Percentiles rank a stretch among this genome's conserved stretches.
Evolutionary conservation across 37 sponge, comb jelly and placozoan genomes (phyloP).

Genomic region (Theonella swinhoei): DNA sequence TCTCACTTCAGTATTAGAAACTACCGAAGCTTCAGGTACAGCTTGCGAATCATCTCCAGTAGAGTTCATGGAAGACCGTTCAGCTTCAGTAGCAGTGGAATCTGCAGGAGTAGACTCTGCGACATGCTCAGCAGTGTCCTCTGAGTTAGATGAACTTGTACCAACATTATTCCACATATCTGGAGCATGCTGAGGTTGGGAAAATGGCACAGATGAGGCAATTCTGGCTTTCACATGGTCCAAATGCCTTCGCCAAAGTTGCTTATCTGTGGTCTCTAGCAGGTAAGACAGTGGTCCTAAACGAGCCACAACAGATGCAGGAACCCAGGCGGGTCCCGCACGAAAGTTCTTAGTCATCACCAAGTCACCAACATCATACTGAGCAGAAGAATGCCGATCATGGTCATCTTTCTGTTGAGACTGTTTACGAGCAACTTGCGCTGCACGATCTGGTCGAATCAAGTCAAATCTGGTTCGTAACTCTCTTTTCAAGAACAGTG

Average conservation of each 20-base stretch:
- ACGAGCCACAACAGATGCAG: slow-evolving; percentile 4
- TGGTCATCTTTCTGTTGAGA: slow-evolving; percentile 29
- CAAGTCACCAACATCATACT: slow-evolving; percentile 22
- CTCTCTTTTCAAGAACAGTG: slow-evolving; percentile 19
- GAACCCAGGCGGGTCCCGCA: slow-evolving; percentile 13
- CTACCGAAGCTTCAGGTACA: not conserved
- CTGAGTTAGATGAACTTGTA: not conserved
- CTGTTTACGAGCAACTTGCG: slow-evolving; percentile 6
- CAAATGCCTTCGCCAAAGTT: slow-evolving; percentile 12
- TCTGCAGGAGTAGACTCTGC: not conserved
- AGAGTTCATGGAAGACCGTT: not conserved
- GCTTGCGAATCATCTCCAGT: not conserved
- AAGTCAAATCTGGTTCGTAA: slow-evolving; percentile 26
- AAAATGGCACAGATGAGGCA: not conserved
- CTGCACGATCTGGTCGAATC: slow-evolving; percentile 23
- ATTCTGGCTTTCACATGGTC: slow-evolving; percentile 12
- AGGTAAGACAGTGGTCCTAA: slow-evolving; percentile 21
- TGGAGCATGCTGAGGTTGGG: not conserved
- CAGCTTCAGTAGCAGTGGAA: not conserved
- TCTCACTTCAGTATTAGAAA: not conserved
- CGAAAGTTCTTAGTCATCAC: slow-evolving; percentile 31
- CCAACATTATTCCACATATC: not conserved
- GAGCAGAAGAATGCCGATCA: slow-evolving; percentile 20
- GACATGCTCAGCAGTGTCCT: not conserved
- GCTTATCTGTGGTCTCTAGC: not conserved